Conservation (phyloP, 2,888 invertebrate genomes). For the Barypeithes pellucidus region DNA sequence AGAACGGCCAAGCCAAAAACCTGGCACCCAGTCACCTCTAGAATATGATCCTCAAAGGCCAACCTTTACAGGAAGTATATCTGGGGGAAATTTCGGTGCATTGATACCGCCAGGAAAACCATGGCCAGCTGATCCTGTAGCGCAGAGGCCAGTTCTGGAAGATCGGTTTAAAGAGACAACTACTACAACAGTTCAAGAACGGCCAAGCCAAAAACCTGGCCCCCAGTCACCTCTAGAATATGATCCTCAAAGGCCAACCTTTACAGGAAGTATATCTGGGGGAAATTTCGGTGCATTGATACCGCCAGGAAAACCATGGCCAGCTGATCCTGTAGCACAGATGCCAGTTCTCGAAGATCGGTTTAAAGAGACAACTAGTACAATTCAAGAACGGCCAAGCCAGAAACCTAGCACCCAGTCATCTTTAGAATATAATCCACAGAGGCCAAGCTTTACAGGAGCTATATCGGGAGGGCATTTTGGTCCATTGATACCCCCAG, state of each 20-base stretch:
- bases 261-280: background rate
- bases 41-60: background rate
- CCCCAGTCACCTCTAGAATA: background rate
- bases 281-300: background rate
- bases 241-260: background rate
- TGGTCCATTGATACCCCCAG: constrained; percentile 52
- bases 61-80: background rate
- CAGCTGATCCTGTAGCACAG: background rate
- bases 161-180: background rate
- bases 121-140: background rate
- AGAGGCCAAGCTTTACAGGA: constrained; percentile 5
- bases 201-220: background rate
- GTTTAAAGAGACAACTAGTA: background rate
- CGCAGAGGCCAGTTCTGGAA: background rate
- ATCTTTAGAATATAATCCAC: background rate
- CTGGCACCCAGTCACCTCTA: background rate
- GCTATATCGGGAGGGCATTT: background rate
- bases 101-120: background rate
- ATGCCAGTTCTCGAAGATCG: background rate
- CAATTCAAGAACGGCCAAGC: background rate
- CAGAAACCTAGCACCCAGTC: background rate
- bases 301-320: background rate
- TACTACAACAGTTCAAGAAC: background rate
- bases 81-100: background rate
- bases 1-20: background rate